Conservation (phyloP, 2,113 vertebrate species). For the Solea senegalensis region DNA sequence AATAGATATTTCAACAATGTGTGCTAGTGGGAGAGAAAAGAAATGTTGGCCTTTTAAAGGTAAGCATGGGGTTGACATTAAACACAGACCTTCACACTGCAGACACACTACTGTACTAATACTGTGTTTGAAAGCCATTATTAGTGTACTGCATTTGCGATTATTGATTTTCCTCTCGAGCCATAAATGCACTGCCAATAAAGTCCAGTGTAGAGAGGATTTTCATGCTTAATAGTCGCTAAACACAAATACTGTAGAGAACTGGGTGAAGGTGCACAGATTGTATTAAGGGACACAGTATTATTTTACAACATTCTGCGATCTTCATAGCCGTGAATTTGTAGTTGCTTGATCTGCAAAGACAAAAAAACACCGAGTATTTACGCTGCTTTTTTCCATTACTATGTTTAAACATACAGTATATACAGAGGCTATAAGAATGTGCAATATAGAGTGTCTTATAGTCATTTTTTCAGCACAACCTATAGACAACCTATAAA, state of each 20-base stretch:
- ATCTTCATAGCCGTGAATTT: no score
- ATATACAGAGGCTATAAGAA: no score
- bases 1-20: neutral
- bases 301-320: no score
- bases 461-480: no score
- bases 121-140: constrained; percentile 2
- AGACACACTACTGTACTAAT: neutral
- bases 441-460: no score
- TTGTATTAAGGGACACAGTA: no score
- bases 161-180: constrained; percentile 26
- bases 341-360: no score
- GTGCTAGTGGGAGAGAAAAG: neutral
- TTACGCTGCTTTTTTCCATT: no score
- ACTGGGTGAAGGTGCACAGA: neutral
- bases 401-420: no score
- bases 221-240: constrained; percentile 21
- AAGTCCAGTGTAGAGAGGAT: constrained; percentile 7
- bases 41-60: constrained; percentile 12
- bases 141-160: constrained; percentile 1
- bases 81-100: neutral
- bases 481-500: no score
- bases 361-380: no score
- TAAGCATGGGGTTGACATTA: constrained; percentile 9
- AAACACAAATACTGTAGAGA: constrained; percentile 4
- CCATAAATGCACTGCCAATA: constrained; percentile 23